Conservation (phyloP, 2,888 invertebrate genomes). For the Serripes groenlandicus region DNA sequence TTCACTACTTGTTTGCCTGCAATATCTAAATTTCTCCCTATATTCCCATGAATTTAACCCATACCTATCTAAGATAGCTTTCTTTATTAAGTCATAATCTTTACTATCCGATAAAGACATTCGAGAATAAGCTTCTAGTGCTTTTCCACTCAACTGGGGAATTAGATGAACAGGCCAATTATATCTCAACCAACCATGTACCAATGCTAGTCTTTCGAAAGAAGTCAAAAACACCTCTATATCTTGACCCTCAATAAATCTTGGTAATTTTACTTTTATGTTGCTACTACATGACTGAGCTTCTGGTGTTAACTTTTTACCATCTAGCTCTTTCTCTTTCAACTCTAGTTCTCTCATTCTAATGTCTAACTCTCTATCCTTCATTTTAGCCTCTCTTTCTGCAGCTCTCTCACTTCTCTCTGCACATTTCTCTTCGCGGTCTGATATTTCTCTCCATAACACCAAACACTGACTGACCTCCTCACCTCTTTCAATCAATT, state of each 20-base stretch:
- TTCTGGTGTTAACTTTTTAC: neutral
- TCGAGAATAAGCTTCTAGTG: neutral
- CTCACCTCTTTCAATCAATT: neutral
- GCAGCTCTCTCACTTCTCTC: slow-evolving; percentile 1
- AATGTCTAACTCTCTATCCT: neutral
- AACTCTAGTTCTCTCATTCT: neutral
- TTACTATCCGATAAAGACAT: neutral
- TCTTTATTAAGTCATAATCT: neutral
- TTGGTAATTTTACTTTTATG: slow-evolving; percentile 7
- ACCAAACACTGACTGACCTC: neutral
- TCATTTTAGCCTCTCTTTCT: neutral
- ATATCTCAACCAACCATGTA: neutral
- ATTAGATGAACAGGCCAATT: neutral
- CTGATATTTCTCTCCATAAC: neutral
- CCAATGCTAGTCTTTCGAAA: slow-evolving; percentile 3
- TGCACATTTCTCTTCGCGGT: neutral
- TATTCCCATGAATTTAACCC: slow-evolving; percentile 4
- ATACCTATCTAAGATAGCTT: neutral
- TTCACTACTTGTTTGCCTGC: neutral
- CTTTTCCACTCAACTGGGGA: slow-evolving; percentile 9
- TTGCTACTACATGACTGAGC: too few species aligned
- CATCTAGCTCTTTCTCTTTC: neutral
- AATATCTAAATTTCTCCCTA: slow-evolving; percentile 4
- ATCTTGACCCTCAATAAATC: neutral
- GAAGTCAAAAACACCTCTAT: slow-evolving; percentile 4